These are phyloP conservation scores for Crepidodera aurea DNA, from an alignment of 2,888 invertebrate genomes.

Conservation along the genomic window DNA sequence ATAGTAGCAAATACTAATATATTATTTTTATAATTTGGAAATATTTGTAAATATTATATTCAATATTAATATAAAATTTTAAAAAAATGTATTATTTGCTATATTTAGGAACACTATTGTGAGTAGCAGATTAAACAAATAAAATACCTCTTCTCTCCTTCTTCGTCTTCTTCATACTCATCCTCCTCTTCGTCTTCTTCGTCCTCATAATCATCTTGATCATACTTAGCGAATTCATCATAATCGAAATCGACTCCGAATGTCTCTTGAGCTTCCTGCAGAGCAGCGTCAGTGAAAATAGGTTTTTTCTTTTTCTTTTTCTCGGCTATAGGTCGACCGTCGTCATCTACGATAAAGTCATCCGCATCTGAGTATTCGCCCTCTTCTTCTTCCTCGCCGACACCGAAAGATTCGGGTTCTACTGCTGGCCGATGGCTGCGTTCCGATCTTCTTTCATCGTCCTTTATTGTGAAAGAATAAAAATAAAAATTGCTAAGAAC, in stretches of 20 bases:
- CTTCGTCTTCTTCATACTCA: conserved; percentile 61
- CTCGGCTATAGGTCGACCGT: conserved; percentile 86
- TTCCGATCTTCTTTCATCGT: conserved; percentile 81
- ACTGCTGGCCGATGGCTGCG: conserved; percentile 68
- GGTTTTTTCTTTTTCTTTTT: conserved; percentile 81
- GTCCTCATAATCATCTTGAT: conserved; percentile 85
- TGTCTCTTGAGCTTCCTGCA: conserved; percentile 98
- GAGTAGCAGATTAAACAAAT: neutral
- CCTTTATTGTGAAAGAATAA: conserved; percentile 62
- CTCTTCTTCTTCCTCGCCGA: conserved; percentile 77
- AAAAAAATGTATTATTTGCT: neutral
- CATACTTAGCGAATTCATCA: conserved; percentile 88
- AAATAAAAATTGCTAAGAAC: neutral
- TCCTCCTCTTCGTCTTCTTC: conserved; percentile 84
- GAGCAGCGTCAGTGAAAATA: conserved; percentile 86
- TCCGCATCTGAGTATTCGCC: conserved; percentile 87
- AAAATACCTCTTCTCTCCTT: conserved; percentile 20
- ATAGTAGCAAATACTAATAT: too few species aligned
- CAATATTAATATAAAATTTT: neutral
- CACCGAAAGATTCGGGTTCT: conserved; percentile 71
- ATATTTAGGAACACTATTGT: too few species aligned
- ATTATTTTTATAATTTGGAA: too few species aligned
- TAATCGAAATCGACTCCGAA: conserved; percentile 99
- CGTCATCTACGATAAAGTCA: conserved; percentile 98
- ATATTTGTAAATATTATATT: too few species aligned